phyloP scores from a whole-genome alignment of 2,113 vertebrate species.

The Megaleporinus macrocephalus region DNA sequence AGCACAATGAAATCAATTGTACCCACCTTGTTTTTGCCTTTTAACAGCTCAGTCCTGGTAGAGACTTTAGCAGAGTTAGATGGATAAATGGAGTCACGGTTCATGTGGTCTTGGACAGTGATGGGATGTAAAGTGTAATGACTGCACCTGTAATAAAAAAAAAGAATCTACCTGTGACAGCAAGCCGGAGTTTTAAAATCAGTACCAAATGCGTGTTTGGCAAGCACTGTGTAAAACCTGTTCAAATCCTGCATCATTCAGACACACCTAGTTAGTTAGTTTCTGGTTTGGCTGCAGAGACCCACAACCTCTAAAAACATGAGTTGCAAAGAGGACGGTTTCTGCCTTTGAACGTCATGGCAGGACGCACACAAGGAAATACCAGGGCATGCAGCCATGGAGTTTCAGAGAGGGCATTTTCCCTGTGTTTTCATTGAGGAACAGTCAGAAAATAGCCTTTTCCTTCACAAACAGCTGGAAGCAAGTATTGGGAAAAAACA shows the following conservation, averaged over 20 bases:
- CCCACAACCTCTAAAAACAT: neutral
- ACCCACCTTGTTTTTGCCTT: constrained; percentile 77
- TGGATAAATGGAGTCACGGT: constrained; percentile 30
- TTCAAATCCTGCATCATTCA: neutral
- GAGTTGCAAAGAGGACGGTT: neutral
- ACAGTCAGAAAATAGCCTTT: neutral
- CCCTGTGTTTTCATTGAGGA: constrained; percentile 6
- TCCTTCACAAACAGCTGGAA: neutral
- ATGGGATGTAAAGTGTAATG: constrained; percentile 19
- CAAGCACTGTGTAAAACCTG: neutral
- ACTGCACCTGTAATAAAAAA: constrained; percentile 64
- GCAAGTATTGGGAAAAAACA: constrained; percentile 1
- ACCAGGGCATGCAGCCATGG: neutral
- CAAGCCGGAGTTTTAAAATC: neutral
- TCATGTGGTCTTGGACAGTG: constrained; percentile 38
- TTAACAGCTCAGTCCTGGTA: constrained; percentile 50
- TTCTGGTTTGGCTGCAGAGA: neutral
- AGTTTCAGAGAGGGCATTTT: constrained; percentile 10
- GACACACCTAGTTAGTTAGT: neutral
- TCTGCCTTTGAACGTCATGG: neutral
- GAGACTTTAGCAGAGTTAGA: constrained; percentile 70
- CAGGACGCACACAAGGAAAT: constrained; percentile 34
- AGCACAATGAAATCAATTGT: neutral
- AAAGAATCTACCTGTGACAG: neutral
- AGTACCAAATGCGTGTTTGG: no score